These are phyloP conservation scores for Carassius carassius DNA, from an alignment of 2,113 vertebrate genomes.

Conservation along the genomic window DNA sequence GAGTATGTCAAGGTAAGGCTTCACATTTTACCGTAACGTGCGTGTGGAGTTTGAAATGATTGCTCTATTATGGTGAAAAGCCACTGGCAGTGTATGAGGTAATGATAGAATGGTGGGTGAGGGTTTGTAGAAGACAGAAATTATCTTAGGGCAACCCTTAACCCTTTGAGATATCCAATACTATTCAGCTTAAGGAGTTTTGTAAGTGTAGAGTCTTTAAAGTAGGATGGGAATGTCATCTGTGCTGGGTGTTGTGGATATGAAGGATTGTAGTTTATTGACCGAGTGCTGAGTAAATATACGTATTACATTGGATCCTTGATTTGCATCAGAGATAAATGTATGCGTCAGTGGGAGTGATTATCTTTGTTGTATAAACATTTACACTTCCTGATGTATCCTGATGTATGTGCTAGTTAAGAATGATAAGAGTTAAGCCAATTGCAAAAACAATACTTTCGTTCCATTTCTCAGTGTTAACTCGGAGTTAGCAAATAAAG, in stretches of 20 bases:
- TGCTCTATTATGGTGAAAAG: background rate
- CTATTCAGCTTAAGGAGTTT: conserved; percentile 19
- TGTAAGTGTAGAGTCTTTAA: conserved; percentile 9
- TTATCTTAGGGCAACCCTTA: conserved; percentile 8
- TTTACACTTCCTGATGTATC: background rate
- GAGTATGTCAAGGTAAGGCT: conserved; percentile 87
- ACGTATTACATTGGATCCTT: background rate
- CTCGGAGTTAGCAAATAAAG: background rate
- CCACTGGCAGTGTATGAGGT: conserved; percentile 4
- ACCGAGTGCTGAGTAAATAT: background rate
- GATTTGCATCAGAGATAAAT: conserved; percentile 7
- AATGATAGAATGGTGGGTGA: background rate
- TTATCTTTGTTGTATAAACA: conserved; percentile 27
- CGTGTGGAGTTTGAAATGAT: background rate
- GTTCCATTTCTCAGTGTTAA: conserved; percentile 1
- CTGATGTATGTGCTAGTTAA: background rate
- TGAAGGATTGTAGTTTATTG: background rate
- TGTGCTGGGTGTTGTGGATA: background rate
- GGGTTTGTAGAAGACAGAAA: background rate
- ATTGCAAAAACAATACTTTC: conserved; percentile 20
- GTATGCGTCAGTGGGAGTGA: background rate
- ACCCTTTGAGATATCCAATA: conserved; percentile 15
- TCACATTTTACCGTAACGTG: background rate
- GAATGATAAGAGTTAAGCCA: background rate
- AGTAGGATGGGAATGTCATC: background rate